Evolutionary conservation across 2,797 vertebrate species (phyloP).

Genomic region (Hypotaenidia philippensis): DNA sequence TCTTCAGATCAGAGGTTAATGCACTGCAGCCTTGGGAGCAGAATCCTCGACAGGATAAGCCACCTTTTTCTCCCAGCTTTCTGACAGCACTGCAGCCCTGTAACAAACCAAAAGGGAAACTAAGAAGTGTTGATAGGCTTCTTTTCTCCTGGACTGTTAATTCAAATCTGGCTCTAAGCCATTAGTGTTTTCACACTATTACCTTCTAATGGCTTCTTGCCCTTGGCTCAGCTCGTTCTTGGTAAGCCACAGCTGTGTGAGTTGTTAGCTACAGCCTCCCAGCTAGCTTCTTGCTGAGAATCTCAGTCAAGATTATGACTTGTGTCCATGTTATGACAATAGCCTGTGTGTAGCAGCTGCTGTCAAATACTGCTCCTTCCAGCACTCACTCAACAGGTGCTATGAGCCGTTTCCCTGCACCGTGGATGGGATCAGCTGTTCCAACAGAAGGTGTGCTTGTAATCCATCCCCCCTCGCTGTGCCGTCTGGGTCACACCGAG

Average conservation of each 20-base stretch:
- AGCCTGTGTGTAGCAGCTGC: neutral
- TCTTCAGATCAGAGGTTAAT: neutral
- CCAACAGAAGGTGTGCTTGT: conserved; percentile 47
- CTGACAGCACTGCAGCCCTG: neutral
- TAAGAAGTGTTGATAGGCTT: neutral
- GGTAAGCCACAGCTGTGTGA: conserved; percentile 33
- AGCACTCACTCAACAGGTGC: conserved; percentile 38
- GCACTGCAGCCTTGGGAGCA: neutral
- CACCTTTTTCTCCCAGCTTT: neutral
- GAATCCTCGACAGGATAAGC: neutral
- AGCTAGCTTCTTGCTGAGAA: conserved; percentile 62
- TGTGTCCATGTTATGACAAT: neutral
- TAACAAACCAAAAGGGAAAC: neutral
- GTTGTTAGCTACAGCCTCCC: conserved; percentile 16
- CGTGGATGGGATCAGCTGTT: conserved; percentile 47
- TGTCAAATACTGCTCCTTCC: conserved; percentile 3
- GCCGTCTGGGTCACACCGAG: neutral
- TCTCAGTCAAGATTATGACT: conserved; percentile 46
- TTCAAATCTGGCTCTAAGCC: conserved; percentile 58
- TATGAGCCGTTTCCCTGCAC: neutral
- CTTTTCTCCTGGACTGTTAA: conserved; percentile 39
- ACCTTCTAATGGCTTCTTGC: conserved; percentile 60
- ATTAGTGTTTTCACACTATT: conserved; percentile 64
- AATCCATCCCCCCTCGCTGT: neutral
- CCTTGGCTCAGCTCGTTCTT: conserved; percentile 48